phyloP scores from a whole-genome alignment of 2,797 vertebrate genomes.

The Poecilia wingei region DNA sequence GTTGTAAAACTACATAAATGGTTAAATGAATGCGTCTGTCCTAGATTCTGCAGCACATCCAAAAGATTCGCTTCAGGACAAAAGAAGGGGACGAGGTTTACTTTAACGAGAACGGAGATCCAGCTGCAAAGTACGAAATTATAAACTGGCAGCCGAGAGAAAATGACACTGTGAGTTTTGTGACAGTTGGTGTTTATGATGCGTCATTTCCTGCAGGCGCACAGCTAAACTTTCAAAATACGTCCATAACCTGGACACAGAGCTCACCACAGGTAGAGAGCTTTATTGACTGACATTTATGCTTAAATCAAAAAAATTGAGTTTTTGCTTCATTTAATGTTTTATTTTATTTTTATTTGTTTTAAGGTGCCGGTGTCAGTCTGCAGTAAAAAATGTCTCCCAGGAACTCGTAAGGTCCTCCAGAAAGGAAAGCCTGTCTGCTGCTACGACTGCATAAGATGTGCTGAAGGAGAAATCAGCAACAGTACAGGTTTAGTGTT shows the following conservation, averaged over 20 bases:
- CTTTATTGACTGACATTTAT: background rate
- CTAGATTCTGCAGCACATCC: slow-evolving; percentile 72
- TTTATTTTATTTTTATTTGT: background rate
- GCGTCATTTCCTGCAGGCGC: slow-evolving; percentile 57
- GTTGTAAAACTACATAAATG: background rate
- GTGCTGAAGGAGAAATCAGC: slow-evolving; percentile 76
- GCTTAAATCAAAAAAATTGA: background rate
- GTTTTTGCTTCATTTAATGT: background rate
- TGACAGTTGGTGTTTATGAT: slow-evolving; percentile 75
- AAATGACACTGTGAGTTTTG: slow-evolving; percentile 61
- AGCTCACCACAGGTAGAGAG: slow-evolving; percentile 50
- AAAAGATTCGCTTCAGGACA: slow-evolving; percentile 65
- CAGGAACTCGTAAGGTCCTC: slow-evolving; percentile 72
- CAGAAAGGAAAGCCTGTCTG: slow-evolving; percentile 35
- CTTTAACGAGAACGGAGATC: slow-evolving; percentile 76
- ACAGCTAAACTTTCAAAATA: slow-evolving; percentile 58
- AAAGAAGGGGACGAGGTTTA: slow-evolving; percentile 74
- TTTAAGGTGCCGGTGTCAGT: slow-evolving; percentile 71
- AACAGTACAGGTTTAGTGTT: slow-evolving; percentile 68
- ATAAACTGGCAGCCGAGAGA: slow-evolving; percentile 76
- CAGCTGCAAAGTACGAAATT: slow-evolving; percentile 77
- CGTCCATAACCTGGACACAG: slow-evolving; percentile 63
- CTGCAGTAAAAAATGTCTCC: slow-evolving; percentile 75
- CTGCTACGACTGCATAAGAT: slow-evolving; percentile 76
- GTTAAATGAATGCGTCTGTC: slow-evolving; percentile 47